Evolutionary conservation across 2,797 vertebrate species (phyloP).

Genomic region (Crypturellus tataupa): DNA sequence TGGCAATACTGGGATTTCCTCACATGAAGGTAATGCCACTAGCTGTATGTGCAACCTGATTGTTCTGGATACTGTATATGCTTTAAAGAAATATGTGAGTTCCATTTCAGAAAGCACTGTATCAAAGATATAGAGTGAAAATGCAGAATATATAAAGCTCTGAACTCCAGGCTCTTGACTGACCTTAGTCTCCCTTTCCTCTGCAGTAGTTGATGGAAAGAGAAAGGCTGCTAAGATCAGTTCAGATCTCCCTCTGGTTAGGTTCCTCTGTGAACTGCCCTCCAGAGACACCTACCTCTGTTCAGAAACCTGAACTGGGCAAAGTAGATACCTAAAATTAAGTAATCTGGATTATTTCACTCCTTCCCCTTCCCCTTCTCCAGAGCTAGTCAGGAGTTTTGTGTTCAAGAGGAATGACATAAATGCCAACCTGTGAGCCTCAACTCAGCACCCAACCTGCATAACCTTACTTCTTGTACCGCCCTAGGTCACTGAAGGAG

Average conservation of each 20-base stretch:
- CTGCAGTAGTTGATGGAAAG: neutral
- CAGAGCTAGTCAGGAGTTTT: neutral
- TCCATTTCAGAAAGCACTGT: neutral
- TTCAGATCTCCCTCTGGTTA: neutral
- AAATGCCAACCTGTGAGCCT: neutral
- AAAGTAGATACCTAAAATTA: neutral
- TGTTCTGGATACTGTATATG: neutral
- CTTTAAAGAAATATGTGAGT: neutral
- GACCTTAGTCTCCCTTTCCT: neutral
- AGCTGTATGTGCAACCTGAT: neutral
- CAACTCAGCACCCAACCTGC: neutral
- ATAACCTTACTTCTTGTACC: neutral
- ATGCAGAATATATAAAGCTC: neutral
- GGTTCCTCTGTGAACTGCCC: neutral
- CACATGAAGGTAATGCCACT: accelerated
- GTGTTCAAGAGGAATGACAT: neutral
- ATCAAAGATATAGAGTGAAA: neutral
- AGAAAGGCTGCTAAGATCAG: neutral
- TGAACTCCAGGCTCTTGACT: neutral
- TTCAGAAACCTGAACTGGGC: neutral
- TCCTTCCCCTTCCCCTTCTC: neutral
- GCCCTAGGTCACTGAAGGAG: neutral
- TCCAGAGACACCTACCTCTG: neutral
- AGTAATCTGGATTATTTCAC: neutral
- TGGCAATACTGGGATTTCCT: neutral